phyloP scores from a whole-genome alignment of 2,888 invertebrate genomes.

The Bhutanitis thaidina region DNA sequence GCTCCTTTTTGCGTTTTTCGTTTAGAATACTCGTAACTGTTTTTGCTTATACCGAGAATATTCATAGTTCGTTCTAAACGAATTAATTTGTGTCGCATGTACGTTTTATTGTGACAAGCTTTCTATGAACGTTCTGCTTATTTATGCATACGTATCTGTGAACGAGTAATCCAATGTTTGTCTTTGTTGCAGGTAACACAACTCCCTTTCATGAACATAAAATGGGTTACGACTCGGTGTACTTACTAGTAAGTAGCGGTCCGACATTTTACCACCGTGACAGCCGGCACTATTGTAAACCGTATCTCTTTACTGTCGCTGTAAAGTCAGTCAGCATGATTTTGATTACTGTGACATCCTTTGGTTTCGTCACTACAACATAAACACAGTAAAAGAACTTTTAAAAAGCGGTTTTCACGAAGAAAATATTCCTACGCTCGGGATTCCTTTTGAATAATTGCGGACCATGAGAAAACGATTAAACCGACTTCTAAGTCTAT shows the following conservation, averaged over 20 bases:
- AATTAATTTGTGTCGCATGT: too few species aligned
- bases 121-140: background rate
- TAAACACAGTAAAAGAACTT: too few species aligned
- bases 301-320: background rate
- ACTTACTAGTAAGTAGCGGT: slow-evolving; percentile 15
- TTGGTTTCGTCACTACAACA: too few species aligned
- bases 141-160: slow-evolving; percentile 6
- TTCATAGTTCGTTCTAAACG: too few species aligned
- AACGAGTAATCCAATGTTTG: slow-evolving; percentile 21
- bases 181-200: slow-evolving; percentile 45
- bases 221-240: slow-evolving; percentile 23
- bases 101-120: too few species aligned
- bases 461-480: too few species aligned
- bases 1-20: background rate
- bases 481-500: too few species aligned
- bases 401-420: too few species aligned
- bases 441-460: too few species aligned
- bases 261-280: slow-evolving; percentile 1
- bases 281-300: background rate
- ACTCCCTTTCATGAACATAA: slow-evolving; percentile 22
- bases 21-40: background rate
- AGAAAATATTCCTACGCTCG: too few species aligned
- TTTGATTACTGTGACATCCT: too few species aligned
- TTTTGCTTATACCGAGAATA: background rate
- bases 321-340: too few species aligned